Base-by-base conservation (phyloP, 1,140 invertebrate genomes). In the Bicyclus anynana region DNA sequence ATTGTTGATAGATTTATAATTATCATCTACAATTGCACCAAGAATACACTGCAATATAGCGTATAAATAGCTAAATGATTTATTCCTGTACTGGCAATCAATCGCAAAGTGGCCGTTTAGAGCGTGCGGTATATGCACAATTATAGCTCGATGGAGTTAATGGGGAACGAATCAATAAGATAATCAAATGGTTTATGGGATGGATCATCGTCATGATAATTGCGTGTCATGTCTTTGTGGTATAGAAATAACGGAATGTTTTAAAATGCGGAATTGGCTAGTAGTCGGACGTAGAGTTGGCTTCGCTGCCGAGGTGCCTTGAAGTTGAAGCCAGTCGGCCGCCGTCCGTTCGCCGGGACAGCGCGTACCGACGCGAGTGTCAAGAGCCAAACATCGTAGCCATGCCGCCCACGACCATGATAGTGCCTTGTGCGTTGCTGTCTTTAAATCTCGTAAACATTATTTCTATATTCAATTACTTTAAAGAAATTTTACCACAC, bases 251-350 rank as follows among this genome's bases (percentile, higher is more conserved):
- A 85, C 72, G 71, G 76, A 77, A 82, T 84, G 80, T 80, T 77
- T 86, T 79, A 85, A 80, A 83, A 87, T 79, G 80, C 80, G 81
- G 81, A 83, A 84, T 86, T 81, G 76, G 80, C 80, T 77, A 75
- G 73, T 72, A 71, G 75, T 78, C 69, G 74, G 66, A 67, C 55
- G 71, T 72, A 68, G 68, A 72, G 69, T 64, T 72, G 69, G 69
- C 65, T 42, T 44, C 57, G 50, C 26, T 18, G 46, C 35, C 5
- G 47, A 26, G 18, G 69, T 59, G 62, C 38, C 52, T 56, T 48
- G 52, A 50, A 69, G 78, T 56, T 48, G 52, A 50, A 69, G 78
- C 67, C 80, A 83, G 80, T 86, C 79, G 73, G 72, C 72, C 78
- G 81, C 68, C 78, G 78, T 79, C 75, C 78, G 83, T 72, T 72